Percentiles rank a stretch among this genome's conserved stretches.
phyloP scores from a whole-genome alignment of 2,797 vertebrate genomes.

The Menidia menidia region DNA sequence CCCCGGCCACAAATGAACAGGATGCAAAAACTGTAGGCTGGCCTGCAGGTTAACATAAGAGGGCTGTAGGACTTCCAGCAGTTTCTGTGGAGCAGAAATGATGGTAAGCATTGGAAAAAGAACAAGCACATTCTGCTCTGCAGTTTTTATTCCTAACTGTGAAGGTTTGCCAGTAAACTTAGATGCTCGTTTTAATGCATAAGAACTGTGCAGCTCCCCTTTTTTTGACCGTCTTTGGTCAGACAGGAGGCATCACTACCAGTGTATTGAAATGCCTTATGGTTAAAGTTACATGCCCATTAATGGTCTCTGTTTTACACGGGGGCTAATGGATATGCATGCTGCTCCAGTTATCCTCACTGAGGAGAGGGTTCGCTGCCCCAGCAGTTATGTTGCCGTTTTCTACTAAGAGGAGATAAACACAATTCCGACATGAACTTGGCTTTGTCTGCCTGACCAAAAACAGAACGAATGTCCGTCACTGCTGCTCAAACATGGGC shows the following conservation, averaged over 20 bases:
- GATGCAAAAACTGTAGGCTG: background rate
- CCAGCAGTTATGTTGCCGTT: conserved; percentile 16
- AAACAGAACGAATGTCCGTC: conserved; percentile 43
- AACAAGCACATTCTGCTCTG: background rate
- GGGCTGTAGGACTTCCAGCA: background rate
- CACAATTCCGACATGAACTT: conserved; percentile 28
- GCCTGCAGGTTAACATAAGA: background rate
- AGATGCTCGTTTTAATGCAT: conserved; percentile 3
- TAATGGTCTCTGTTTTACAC: conserved; percentile 47
- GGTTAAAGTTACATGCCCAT: conserved; percentile 59
- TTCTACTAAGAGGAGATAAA: conserved; percentile 25
- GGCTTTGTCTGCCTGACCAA: conserved; percentile 34
- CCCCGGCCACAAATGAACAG: background rate
- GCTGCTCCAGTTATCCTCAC: conserved; percentile 27
- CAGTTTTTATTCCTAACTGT: background rate
- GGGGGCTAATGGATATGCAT: conserved; percentile 45
- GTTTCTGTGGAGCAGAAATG: background rate
- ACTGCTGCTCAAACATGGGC: conserved; percentile 32
- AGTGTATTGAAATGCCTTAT: conserved; percentile 47
- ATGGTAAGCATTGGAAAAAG: conserved; percentile 3
- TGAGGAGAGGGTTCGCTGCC: conserved; percentile 33
- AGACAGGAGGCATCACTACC: conserved; percentile 31
- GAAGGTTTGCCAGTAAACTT: conserved; percentile 1
- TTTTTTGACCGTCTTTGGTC: conserved; percentile 23
- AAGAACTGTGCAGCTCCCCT: conserved; percentile 4